These are phyloP conservation scores for Diarsia rubi DNA, from an alignment of 2,888 invertebrate genomes.

Conservation along the genomic window DNA sequence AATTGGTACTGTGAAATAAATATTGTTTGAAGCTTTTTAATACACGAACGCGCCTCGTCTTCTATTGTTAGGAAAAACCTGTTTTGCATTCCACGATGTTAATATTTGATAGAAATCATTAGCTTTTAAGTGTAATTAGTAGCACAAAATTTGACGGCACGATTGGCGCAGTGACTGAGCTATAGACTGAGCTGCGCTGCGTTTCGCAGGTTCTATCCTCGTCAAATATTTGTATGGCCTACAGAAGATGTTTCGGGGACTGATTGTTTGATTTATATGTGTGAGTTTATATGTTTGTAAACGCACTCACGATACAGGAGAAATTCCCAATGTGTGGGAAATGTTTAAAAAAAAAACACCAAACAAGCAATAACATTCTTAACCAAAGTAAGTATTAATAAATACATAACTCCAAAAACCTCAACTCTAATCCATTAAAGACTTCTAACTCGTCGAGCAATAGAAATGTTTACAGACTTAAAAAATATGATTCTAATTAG, in stretches of 20 bases:
- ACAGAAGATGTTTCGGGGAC: too few relatives aligned
- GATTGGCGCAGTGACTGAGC: too few relatives aligned
- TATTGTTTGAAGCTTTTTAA: neutral
- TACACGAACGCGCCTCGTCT: neutral
- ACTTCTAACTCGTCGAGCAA: conserved; percentile 15
- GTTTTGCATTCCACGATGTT: neutral
- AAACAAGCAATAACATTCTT: neutral
- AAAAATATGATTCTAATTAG: too few relatives aligned
- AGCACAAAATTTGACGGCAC: too few relatives aligned
- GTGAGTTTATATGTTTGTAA: too few relatives aligned
- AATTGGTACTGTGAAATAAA: neutral
- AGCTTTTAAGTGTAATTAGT: neutral
- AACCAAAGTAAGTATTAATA: neutral
- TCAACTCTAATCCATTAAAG: neutral
- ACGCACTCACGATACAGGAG: too few relatives aligned
- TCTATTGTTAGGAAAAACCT: neutral
- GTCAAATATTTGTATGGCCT: too few relatives aligned
- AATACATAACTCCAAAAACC: neutral
- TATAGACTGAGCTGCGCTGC: too few relatives aligned
- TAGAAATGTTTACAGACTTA: too few relatives aligned
- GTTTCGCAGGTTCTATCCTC: too few relatives aligned
- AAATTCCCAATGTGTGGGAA: too few relatives aligned
- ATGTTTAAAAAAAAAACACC: neutral
- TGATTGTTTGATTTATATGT: too few relatives aligned
- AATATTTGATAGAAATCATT: neutral